phyloP scores from a whole-genome alignment of 2,888 invertebrate species.

The Phalangium opilio region DNA sequence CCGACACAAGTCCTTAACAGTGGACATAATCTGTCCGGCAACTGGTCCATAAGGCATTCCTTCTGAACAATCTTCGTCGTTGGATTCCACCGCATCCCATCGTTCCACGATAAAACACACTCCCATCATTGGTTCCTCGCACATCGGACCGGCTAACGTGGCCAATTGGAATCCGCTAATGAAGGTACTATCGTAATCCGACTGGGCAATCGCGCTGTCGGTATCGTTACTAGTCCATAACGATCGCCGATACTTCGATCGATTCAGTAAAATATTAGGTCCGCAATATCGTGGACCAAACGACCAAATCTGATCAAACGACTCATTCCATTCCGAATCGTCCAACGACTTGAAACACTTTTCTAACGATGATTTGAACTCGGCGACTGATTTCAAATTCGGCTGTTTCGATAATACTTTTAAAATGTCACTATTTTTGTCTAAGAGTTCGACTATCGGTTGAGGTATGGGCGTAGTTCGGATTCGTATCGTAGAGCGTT shows the following conservation, averaged over 20 bases:
- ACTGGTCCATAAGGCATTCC: conserved; percentile 36
- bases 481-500: conserved; percentile 52
- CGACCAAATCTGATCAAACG: conserved; percentile 61
- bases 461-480: conserved; percentile 61
- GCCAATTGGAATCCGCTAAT: conserved; percentile 75
- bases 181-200: conserved; percentile 48
- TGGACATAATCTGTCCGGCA: conserved; percentile 76
- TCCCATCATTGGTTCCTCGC: conserved; percentile 93
- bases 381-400: conserved; percentile 21
- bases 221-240: conserved; percentile 36
- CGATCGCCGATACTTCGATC: conserved; percentile 44
- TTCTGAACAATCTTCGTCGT: background rate
- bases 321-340: conserved; percentile 37
- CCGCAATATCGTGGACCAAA: conserved; percentile 80
- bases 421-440: conserved; percentile 51
- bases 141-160: conserved; percentile 75
- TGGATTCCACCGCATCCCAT: conserved; percentile 38
- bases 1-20: conserved; percentile 71
- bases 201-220: conserved; percentile 21
- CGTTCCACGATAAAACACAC: conserved; percentile 78
- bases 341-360: conserved; percentile 40
- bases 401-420: conserved; percentile 32
- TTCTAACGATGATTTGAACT: conserved; percentile 31
- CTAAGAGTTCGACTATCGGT: conserved; percentile 51
- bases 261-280: conserved; percentile 74